These are phyloP conservation scores for Parus major DNA, from an alignment of 2,113 vertebrate species.

Conservation along the genomic window DNA sequence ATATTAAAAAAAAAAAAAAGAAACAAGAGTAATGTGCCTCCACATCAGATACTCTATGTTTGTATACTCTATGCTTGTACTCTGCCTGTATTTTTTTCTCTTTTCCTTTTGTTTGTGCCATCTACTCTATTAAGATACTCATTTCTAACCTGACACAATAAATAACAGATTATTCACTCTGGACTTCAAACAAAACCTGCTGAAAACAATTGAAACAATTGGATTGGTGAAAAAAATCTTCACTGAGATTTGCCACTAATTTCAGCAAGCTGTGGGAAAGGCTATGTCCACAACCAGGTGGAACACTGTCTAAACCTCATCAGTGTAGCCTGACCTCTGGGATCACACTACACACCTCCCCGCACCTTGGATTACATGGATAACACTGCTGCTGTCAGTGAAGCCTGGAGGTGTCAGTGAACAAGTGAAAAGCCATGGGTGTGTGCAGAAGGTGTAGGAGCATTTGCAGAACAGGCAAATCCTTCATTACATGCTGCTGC, in stretches of 20 bases:
- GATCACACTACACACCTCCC: neutral
- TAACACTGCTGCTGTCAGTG: neutral
- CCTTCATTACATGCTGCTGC: neutral
- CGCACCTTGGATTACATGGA: rapidly evolving
- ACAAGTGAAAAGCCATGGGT: rapidly evolving
- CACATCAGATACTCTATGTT: neutral
- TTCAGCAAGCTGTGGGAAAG: neutral
- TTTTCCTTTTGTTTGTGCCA: neutral
- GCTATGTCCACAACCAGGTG: neutral
- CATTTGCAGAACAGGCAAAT: neutral
- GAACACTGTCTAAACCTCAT: neutral
- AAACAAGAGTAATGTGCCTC: neutral
- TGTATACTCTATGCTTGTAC: too few relatives aligned
- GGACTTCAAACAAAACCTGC: neutral
- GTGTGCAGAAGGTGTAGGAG: neutral
- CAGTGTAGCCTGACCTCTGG: neutral
- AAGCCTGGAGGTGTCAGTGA: neutral
- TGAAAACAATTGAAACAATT: neutral
- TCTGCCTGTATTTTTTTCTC: neutral
- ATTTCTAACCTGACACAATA: neutral
- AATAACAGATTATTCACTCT: neutral
- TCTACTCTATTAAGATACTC: neutral
- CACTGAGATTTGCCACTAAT: neutral
- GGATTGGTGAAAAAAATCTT: too few relatives aligned
- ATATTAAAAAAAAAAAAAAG: neutral